Evolutionary conservation across 2,113 vertebrate genomes (phyloP).

Genomic region (Nannobrachium achirus): DNA sequence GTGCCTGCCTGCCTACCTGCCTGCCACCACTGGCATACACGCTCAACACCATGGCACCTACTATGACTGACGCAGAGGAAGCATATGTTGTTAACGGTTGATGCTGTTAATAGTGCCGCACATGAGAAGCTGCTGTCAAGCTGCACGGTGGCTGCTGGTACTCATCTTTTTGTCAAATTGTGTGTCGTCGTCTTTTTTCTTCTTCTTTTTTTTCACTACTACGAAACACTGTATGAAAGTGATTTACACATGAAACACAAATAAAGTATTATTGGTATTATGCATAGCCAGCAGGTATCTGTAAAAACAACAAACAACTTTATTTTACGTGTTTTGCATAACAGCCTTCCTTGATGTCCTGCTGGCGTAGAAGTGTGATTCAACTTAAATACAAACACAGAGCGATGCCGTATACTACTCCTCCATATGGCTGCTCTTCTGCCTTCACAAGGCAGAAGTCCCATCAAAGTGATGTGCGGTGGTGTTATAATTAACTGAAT

Average conservation of each 20-base stretch:
- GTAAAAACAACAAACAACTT: background rate
- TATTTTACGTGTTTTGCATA: slow-evolving; percentile 49
- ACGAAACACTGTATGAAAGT: too few relatives aligned
- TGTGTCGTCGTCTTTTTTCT: too few relatives aligned
- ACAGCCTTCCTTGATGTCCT: slow-evolving; percentile 71
- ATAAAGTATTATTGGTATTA: too few relatives aligned
- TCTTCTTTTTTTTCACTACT: too few relatives aligned
- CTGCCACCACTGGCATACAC: slow-evolving; percentile 11
- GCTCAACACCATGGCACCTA: background rate
- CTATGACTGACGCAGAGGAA: slow-evolving; percentile 15
- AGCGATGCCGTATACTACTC: slow-evolving; percentile 27
- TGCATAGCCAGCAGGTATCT: background rate
- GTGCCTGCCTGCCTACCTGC: background rate
- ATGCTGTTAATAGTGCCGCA: too few relatives aligned
- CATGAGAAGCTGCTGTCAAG: too few relatives aligned
- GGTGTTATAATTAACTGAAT: background rate
- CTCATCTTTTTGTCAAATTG: too few relatives aligned
- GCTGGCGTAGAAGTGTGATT: slow-evolving; percentile 52
- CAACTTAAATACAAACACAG: slow-evolving; percentile 49
- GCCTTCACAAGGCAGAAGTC: slow-evolving; percentile 68
- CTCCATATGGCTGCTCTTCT: slow-evolving; percentile 75
- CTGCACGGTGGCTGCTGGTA: too few relatives aligned
- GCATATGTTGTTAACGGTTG: too few relatives aligned
- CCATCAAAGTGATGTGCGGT: slow-evolving; percentile 47
- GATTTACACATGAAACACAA: too few relatives aligned